Percentiles rank a stretch among this genome's conserved stretches.
phyloP scores from a whole-genome alignment of 2,888 invertebrate species.

The Drosophila affinis region DNA sequence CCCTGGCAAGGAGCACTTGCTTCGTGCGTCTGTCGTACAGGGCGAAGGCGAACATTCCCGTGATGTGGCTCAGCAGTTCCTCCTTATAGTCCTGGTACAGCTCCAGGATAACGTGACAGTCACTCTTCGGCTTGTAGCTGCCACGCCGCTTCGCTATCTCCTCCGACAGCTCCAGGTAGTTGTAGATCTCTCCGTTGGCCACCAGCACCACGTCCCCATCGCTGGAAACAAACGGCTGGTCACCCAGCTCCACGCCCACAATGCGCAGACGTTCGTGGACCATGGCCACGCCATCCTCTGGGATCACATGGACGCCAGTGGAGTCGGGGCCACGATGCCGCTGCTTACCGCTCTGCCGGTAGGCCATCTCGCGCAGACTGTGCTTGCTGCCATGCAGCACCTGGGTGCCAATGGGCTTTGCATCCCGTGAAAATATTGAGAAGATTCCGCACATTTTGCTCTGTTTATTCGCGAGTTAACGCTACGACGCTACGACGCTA shows the following conservation, averaged over 20 bases:
- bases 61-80: slow-evolving; percentile 71
- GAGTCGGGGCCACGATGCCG: slow-evolving; percentile 82
- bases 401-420: slow-evolving; percentile 54
- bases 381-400: slow-evolving; percentile 56
- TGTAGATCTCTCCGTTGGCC: slow-evolving; percentile 82
- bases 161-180: slow-evolving; percentile 72
- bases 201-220: slow-evolving; percentile 75
- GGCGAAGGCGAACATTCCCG: slow-evolving; percentile 82
- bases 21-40: slow-evolving; percentile 73
- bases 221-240: slow-evolving; percentile 78
- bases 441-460: slow-evolving; percentile 81
- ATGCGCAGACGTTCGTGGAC: slow-evolving; percentile 81
- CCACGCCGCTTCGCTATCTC: slow-evolving; percentile 71
- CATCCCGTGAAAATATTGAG: slow-evolving; percentile 76
- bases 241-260: slow-evolving; percentile 78
- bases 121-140: slow-evolving; percentile 76
- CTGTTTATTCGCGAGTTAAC: no score
- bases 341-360: slow-evolving; percentile 79
- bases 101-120: slow-evolving; percentile 81
- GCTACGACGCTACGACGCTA: no score
- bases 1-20: slow-evolving; percentile 80
- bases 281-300: slow-evolving; percentile 76
- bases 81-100: slow-evolving; percentile 78
- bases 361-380: slow-evolving; percentile 77
- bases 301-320: slow-evolving; percentile 72